phyloP scores from a whole-genome alignment of 2,888 invertebrate species.

The Xylota segnis region DNA sequence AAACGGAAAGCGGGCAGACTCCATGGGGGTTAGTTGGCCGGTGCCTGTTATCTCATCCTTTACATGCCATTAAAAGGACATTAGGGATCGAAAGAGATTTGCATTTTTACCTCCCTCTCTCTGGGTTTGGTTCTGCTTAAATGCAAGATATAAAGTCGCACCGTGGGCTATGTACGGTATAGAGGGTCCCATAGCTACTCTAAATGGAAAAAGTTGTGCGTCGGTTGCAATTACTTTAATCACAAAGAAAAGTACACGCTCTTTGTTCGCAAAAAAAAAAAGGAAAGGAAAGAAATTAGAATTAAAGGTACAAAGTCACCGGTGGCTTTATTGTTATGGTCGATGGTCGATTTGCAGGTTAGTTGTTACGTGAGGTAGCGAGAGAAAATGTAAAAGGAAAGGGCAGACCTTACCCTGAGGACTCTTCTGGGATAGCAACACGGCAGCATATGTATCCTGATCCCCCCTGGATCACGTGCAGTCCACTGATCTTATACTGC shows the following conservation, averaged over 20 bases:
- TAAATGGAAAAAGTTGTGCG: conserved; percentile 70
- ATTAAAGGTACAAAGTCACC: conserved; percentile 24
- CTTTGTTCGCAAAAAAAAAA: conserved; percentile 3
- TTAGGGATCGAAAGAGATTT: conserved; percentile 76
- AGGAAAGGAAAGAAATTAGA: background rate
- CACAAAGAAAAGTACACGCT: conserved; percentile 35
- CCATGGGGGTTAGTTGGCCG: conserved; percentile 68
- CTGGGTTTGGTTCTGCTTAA: conserved; percentile 49
- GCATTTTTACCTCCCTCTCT: conserved; percentile 39
- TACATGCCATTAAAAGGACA: conserved; percentile 77
- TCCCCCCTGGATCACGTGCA: too few species aligned
- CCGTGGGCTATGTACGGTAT: conserved; percentile 3
- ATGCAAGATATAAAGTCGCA: conserved; percentile 53
- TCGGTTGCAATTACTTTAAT: conserved; percentile 45
- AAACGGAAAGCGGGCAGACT: conserved; percentile 29
- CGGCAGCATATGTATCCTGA: too few species aligned
- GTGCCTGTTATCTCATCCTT: conserved; percentile 75
- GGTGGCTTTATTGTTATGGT: background rate
- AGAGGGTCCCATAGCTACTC: conserved; percentile 9
- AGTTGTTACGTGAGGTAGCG: too few species aligned
- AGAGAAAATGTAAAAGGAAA: too few species aligned
- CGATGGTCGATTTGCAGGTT: background rate
- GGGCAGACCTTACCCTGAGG: too few species aligned
- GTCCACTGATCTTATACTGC: too few species aligned
- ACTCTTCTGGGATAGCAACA: too few species aligned